Conservation (phyloP, 1,140 invertebrate genomes). For the Rhizoglyphus robini region DNA sequence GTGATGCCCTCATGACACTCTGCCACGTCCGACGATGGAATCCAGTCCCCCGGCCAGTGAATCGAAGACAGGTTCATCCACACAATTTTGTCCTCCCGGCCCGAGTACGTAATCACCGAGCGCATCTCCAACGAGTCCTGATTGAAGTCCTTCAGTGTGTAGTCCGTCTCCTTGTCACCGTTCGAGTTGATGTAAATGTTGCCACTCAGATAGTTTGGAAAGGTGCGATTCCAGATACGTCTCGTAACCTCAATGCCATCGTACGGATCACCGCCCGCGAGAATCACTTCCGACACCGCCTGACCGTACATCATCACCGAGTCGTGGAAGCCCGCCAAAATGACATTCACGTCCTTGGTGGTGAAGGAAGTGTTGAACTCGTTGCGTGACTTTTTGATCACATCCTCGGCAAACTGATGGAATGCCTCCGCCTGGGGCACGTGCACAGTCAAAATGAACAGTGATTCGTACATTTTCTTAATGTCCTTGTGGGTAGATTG, state of each 20-base stretch:
- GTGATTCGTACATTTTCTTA: conserved; percentile 27
- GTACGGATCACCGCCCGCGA: neutral
- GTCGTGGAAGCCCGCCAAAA: conserved; percentile 86
- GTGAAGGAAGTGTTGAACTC: conserved; percentile 19
- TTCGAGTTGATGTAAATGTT: conserved; percentile 47
- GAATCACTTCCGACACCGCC: conserved; percentile 50
- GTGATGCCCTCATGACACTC: conserved; percentile 60
- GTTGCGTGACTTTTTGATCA: conserved; percentile 14
- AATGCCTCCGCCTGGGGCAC: conserved; percentile 23
- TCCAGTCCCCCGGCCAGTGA: conserved; percentile 37
- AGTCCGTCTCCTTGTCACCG: conserved; percentile 70
- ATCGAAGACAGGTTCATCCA: neutral
- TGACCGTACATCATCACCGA: conserved; percentile 82
- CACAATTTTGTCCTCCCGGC: neutral
- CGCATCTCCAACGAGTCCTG: conserved; percentile 56
- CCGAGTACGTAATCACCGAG: neutral
- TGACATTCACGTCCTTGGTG: conserved; percentile 37
- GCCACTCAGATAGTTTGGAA: conserved; percentile 20
- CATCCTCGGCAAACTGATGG: conserved; percentile 21
- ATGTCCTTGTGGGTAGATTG: conserved; percentile 11
- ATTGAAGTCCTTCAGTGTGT: conserved; percentile 58
- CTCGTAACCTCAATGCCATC: neutral
- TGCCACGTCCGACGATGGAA: conserved; percentile 53
- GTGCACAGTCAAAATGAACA: conserved; percentile 26
- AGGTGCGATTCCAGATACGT: conserved; percentile 15